phyloP scores from a whole-genome alignment of 2,888 invertebrate species.

The Sphaeridia pumilis region DNA sequence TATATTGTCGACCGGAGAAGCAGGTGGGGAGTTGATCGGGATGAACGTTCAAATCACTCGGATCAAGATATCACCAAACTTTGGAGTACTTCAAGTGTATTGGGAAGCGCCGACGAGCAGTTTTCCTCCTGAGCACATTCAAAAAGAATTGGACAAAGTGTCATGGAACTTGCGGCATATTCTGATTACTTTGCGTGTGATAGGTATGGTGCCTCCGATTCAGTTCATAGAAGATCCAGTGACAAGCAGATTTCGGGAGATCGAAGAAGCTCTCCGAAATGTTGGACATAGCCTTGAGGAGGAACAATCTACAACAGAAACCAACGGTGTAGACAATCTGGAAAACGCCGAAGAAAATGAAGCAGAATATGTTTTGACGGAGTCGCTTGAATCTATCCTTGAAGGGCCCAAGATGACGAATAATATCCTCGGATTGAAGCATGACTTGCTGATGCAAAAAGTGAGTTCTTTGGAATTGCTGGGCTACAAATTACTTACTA shows the following conservation, averaged over 20 bases:
- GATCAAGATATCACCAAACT: constrained; percentile 55
- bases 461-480: too few relatives aligned
- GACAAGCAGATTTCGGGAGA: constrained; percentile 45
- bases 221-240: constrained; percentile 59
- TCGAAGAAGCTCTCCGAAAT: constrained; percentile 48
- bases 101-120: constrained; percentile 45
- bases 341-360: neutral
- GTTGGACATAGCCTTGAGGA: constrained; percentile 46
- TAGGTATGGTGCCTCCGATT: constrained; percentile 64
- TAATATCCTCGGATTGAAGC: constrained; percentile 58
- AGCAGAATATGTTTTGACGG: constrained; percentile 3
- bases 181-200: constrained; percentile 56
- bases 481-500: too few relatives aligned
- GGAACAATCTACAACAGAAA: constrained; percentile 3
- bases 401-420: constrained; percentile 49
- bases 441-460: constrained; percentile 50
- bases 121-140: constrained; percentile 42
- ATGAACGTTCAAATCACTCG: constrained; percentile 60
- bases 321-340: too few relatives aligned
- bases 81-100: constrained; percentile 54
- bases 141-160: constrained; percentile 46
- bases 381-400: constrained; percentile 7
- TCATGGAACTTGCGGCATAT: constrained; percentile 57
- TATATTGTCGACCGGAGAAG: constrained; percentile 59
- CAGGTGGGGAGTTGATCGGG: constrained; percentile 46